A percentile compares a stretch with the other conserved stretches of the same genome.
These are phyloP conservation scores for Carpatolechia fugitivella DNA, from an alignment of 2,888 invertebrate species.

Conservation along the genomic window DNA sequence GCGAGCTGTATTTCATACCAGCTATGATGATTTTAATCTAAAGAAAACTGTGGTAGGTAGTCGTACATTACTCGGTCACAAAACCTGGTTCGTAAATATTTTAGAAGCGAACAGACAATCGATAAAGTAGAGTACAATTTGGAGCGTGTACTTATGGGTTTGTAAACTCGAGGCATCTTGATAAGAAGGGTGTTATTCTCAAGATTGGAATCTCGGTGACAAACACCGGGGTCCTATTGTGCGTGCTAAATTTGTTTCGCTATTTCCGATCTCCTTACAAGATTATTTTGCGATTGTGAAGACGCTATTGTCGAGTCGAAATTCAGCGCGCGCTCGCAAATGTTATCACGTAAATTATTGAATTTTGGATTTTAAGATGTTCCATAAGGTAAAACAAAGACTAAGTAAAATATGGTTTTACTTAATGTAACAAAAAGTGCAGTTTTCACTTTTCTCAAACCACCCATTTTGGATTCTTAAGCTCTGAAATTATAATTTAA, in stretches of 20 bases:
- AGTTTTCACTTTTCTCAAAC: too few species aligned
- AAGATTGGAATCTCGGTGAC: constrained; percentile 67
- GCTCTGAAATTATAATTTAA: too few species aligned
- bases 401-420: not conserved
- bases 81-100: not conserved
- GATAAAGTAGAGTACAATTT: not conserved
- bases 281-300: constrained; percentile 71
- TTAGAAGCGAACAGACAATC: not conserved
- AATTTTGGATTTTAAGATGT: not conserved
- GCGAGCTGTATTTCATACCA: constrained; percentile 25
- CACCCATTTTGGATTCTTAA: too few species aligned
- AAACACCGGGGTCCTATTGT: constrained; percentile 72
- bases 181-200: constrained; percentile 62
- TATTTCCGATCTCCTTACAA: constrained; percentile 69
- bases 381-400: not conserved
- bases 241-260: constrained; percentile 74
- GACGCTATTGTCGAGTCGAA: constrained; percentile 38
- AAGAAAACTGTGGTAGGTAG: not conserved
- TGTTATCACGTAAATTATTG: constrained; percentile 16
- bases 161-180: constrained; percentile 60
- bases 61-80: not conserved
- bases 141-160: not conserved
- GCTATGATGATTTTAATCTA: not conserved
- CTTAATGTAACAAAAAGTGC: too few species aligned
- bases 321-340: constrained; percentile 14